These are phyloP conservation scores for Syngnathus scovelli DNA, from an alignment of 2,113 vertebrate species.

Conservation along the genomic window DNA sequence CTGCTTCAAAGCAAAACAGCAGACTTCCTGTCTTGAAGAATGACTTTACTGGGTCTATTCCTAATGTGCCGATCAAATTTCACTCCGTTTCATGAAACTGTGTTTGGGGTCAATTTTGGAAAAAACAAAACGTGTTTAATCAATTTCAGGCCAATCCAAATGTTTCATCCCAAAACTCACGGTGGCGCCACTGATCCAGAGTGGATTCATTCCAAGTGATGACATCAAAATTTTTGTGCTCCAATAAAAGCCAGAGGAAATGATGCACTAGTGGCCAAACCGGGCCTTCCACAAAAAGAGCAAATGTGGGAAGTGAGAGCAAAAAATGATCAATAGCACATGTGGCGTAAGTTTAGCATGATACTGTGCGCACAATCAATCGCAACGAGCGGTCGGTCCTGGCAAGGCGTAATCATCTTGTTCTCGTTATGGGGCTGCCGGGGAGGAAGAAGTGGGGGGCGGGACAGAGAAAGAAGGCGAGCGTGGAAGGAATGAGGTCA, in stretches of 20 bases:
- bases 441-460: constrained; percentile 15
- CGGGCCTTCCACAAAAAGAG: not conserved
- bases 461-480: constrained; percentile 12
- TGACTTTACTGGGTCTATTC: not conserved
- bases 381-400: constrained; percentile 10
- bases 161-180: not conserved
- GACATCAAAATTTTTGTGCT: not conserved
- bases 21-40: not conserved
- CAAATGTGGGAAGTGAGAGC: not conserved
- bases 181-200: not conserved
- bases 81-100: not conserved
- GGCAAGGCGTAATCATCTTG: constrained; percentile 52
- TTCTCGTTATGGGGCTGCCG: constrained; percentile 54
- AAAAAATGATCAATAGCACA: not conserved
- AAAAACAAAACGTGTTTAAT: not conserved
- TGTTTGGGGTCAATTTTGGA: not conserved
- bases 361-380: not conserved
- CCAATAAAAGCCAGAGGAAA: constrained; percentile 3
- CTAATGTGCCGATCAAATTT: not conserved
- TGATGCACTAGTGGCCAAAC: not conserved
- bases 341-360: not conserved
- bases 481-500: constrained; percentile 64
- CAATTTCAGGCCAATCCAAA: not conserved
- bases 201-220: not conserved
- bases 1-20: not conserved